Evolutionary conservation across 2,888 invertebrate species (phyloP).

Genomic region (Caradrina clavipalpis): DNA sequence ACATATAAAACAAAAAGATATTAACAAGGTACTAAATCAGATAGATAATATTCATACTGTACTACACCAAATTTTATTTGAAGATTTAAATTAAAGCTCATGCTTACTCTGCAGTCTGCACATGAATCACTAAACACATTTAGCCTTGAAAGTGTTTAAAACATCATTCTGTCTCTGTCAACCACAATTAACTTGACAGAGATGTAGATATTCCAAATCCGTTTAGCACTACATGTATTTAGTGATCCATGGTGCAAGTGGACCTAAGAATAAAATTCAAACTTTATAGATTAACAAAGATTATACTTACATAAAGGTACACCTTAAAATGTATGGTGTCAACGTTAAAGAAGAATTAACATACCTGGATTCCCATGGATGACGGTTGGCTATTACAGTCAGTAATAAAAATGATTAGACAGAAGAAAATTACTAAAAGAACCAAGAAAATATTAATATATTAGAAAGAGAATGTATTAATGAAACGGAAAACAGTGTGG

Average conservation of each 20-base stretch:
- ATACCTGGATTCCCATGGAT: slow-evolving; percentile 70
- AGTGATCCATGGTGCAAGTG: no score
- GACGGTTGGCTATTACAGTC: slow-evolving; percentile 69
- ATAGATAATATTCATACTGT: not conserved
- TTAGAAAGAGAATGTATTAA: slow-evolving; percentile 81
- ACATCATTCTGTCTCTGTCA: not conserved
- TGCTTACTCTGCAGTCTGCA: not conserved
- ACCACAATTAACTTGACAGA: no score
- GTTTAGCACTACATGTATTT: no score
- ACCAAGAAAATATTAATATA: slow-evolving; percentile 79
- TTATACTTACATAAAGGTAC: slow-evolving; percentile 42
- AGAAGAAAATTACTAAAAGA: slow-evolving; percentile 71
- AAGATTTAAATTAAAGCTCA: not conserved
- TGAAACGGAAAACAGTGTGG: slow-evolving; percentile 75
- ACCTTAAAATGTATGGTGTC: slow-evolving; percentile 36
- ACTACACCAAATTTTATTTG: not conserved
- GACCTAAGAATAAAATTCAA: not conserved
- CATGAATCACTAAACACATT: not conserved
- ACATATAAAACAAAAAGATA: not conserved
- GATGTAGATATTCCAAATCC: not conserved
- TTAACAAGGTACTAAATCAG: not conserved
- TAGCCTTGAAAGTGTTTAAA: not conserved
- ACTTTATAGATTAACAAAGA: slow-evolving; percentile 9
- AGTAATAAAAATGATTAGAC: slow-evolving; percentile 58
- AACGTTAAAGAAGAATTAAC: slow-evolving; percentile 59